Base-by-base conservation (phyloP, 2,113 vertebrate genomes). In the Beaufortia kweichowensis region DNA sequence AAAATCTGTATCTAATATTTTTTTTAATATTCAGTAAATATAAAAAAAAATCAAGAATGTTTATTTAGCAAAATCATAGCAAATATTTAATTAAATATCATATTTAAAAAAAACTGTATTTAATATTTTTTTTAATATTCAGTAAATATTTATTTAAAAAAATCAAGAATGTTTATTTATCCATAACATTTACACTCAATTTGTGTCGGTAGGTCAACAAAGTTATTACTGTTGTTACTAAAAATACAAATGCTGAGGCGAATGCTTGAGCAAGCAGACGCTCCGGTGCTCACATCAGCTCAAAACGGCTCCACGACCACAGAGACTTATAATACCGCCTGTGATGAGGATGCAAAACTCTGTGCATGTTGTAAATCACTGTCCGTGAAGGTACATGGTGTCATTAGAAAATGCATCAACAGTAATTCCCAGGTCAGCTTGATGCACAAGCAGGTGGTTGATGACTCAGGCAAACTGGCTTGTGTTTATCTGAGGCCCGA, bases 391-490 rank as follows among this genome's bases (percentile, higher is more conserved):
- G 41, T 28, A 67, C 23, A 59, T 11, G 10, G 17, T 59, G 29
- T 68, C 63, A n/a, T 77, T 76, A 73, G 73, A n/a, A 75, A 60
- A 41, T 14, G 41, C 63, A 33, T 60, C 63, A 66, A 46, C 59
- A 28, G 14, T 53, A 35, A 63, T 29, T 78, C 59, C 21, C 41
- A 53, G 57, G 43, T 50, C 57, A 60, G 73, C 59, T 60, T 60
- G 41, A 39, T 12, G 33, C 72, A 75, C 43, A 59, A 55, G 74
- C 81, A 79, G 79, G 74, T 79, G 74, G 71, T 73, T 81, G 81
- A 84, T 81, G 76, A 83, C 76, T 81, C 76, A 66, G 70, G 78
- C 59, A 76, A 73, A 72, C 66, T 62, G 77, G 57, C 63, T 55
- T 61, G 29, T 15, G 72, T 69, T 77, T 74, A 50, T 83, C 71